Conservation (phyloP, 2,113 vertebrate species). For the Tetraodon nigroviridis region DNA sequence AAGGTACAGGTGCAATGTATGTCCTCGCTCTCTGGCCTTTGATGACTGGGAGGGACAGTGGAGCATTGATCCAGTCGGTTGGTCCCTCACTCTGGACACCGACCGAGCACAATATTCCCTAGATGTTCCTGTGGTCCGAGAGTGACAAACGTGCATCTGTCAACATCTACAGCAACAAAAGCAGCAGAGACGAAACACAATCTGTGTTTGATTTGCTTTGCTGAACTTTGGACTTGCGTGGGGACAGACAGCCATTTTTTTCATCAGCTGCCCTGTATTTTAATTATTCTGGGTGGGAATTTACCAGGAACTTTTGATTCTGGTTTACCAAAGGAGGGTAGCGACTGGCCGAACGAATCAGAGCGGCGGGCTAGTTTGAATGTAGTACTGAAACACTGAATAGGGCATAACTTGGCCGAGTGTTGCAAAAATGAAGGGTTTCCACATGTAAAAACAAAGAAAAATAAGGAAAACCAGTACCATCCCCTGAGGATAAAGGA, state of each 20-base stretch:
- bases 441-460: background rate
- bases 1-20: slow-evolving; percentile 39
- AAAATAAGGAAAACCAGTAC: slow-evolving; percentile 1
- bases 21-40: slow-evolving; percentile 29
- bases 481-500: too few species aligned
- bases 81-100: slow-evolving; percentile 45
- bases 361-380: slow-evolving; percentile 57
- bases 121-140: slow-evolving; percentile 66
- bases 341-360: slow-evolving; percentile 39
- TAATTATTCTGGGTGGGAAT: slow-evolving; percentile 39
- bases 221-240: slow-evolving; percentile 47
- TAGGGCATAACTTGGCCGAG: slow-evolving; percentile 10
- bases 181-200: background rate
- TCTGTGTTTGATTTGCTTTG: slow-evolving; percentile 57
- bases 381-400: slow-evolving; percentile 70
- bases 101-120: slow-evolving; percentile 63
- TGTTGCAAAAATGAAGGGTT: slow-evolving; percentile 14
- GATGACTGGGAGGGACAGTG: slow-evolving; percentile 12
- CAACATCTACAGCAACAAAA: slow-evolving; percentile 43
- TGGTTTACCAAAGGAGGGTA: slow-evolving; percentile 47
- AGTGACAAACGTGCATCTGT: slow-evolving; percentile 63
- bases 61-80: slow-evolving; percentile 29
- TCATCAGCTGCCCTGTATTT: slow-evolving; percentile 47
- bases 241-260: slow-evolving; percentile 44
- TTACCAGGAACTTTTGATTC: slow-evolving; percentile 46